These are phyloP conservation scores for Tetranychus cinnabarinus DNA, from an alignment of 1,140 invertebrate species.

Conservation along the genomic window DNA sequence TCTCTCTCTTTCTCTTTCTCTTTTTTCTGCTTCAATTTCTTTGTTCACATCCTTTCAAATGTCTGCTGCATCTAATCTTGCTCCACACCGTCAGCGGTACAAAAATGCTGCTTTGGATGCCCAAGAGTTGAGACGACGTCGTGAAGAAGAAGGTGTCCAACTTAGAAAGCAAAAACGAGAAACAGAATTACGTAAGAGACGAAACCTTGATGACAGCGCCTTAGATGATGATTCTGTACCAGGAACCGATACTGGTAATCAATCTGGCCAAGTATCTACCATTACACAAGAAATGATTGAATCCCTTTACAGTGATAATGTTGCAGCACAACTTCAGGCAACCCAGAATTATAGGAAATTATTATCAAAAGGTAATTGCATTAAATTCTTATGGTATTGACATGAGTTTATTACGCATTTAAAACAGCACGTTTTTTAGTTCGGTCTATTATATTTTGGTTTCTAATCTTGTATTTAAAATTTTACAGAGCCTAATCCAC, in stretches of 20 bases:
- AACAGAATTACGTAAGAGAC: slow-evolving; percentile 31
- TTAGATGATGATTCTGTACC: neutral
- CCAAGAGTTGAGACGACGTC: slow-evolving; percentile 60
- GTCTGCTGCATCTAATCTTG: neutral
- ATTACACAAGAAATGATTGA: slow-evolving; percentile 48
- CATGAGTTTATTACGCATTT: no score
- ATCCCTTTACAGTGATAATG: slow-evolving; percentile 52
- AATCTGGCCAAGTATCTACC: slow-evolving; percentile 8
- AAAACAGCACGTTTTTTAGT: no score
- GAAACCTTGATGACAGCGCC: slow-evolving; percentile 8
- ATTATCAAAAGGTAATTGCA: slow-evolving; percentile 37
- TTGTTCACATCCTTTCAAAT: neutral
- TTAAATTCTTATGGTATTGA: no score
- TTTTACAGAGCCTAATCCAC: slow-evolving; percentile 67
- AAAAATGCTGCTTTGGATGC: slow-evolving; percentile 81
- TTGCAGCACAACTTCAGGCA: slow-evolving; percentile 55
- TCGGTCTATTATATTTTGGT: no score
- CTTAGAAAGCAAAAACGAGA: slow-evolving; percentile 84
- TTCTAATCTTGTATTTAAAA: neutral
- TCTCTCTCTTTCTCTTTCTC: no score
- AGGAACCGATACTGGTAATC: neutral
- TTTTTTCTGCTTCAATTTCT: no score
- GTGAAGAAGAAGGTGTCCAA: slow-evolving; percentile 90
- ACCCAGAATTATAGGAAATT: slow-evolving; percentile 88
- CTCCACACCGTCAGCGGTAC: slow-evolving; percentile 65